Conservation (phyloP, 1,140 invertebrate genomes). For the Zaprionus kolodkinae region DNA sequence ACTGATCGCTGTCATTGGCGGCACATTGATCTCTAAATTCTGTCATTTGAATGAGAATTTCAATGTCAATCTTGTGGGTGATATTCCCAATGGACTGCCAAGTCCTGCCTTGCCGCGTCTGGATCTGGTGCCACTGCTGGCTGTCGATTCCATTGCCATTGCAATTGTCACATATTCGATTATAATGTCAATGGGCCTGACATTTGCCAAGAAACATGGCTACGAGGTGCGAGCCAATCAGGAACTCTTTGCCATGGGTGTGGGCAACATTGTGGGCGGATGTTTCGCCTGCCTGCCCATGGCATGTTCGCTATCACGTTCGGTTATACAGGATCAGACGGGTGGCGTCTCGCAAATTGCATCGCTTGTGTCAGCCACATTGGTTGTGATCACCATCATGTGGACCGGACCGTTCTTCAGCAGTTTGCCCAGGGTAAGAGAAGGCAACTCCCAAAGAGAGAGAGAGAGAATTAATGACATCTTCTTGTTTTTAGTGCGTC, state of each 20-base stretch:
- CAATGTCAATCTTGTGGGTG: constrained; percentile 86
- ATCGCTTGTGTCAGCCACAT: constrained; percentile 88
- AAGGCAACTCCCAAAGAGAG: accelerated
- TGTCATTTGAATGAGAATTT: constrained; percentile 68
- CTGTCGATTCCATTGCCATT: constrained; percentile 87
- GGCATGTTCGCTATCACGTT: constrained; percentile 92
- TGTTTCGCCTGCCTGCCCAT: constrained; percentile 94
- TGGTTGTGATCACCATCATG: constrained; percentile 91
- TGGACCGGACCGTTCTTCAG: constrained; percentile 95
- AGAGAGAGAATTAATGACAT: background rate
- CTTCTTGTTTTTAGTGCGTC: constrained; percentile 85
- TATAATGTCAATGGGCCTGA: constrained; percentile 96
- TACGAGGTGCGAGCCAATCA: constrained; percentile 96
- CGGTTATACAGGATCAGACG: constrained; percentile 90
- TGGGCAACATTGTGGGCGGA: constrained; percentile 91
- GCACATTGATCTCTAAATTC: constrained; percentile 89
- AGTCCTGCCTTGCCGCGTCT: constrained; percentile 84
- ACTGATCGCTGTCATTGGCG: constrained; percentile 91
- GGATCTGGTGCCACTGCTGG: constrained; percentile 85
- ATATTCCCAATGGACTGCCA: constrained; percentile 90
- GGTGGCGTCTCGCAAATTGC: constrained; percentile 92
- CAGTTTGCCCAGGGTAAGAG: constrained; percentile 89
- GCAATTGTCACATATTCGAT: constrained; percentile 96
- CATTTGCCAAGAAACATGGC: constrained; percentile 94
- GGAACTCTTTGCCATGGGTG: constrained; percentile 91